Base-by-base conservation (phyloP, 2,888 invertebrate genomes). In the Ormyrus pomaceus region DNA sequence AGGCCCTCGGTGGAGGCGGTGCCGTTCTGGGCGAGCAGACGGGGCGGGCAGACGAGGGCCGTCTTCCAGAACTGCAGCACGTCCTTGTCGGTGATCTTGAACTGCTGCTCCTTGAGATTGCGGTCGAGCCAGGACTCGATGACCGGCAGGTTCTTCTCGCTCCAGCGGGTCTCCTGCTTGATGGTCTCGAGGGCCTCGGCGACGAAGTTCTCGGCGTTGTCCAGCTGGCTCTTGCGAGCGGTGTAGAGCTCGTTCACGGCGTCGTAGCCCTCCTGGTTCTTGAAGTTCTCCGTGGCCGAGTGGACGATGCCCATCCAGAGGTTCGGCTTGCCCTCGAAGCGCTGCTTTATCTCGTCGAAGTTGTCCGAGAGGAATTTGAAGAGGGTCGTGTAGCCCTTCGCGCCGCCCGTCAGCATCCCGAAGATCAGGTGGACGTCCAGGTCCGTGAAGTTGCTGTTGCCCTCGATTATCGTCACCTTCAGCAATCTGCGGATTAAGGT, bases 301-400 rank as follows among this genome's bases (percentile, higher is more conserved):
- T 94, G 93, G 59, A 96, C 93, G 7, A 96, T 91, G 86, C 93
- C 94, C 85, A 95, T 95, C 96, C 96, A 96, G 4, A 96, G 91
- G 86, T 95, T 94, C 0, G 94, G 94, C 87, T 94, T 95, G 81
- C 93, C 93, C 84, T 93, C 92, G 86, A 94, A 95, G 87, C 95
- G 94, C 77, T 93, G 91, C 86, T 94, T 95, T 64, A 96, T 92
- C 0, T 91, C 88, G 56, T 93, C 92, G 95, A 95, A 96, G 85
- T 96, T 93, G n/a, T 93, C 92, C 58, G 92, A 92, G 65, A 96
- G 88, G 90, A 95, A 95, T 84, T 94, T 92, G 86, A 95, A 95
- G 9, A 96, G 90, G 0, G 95, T 94, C 0, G 93, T 94, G 83
- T 95, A 95, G 0, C 96, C 96, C 78, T 93, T 93, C 0, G 95